Evolutionary conservation across 2,797 vertebrate species (phyloP), one percentile per base, ranked within the genome.

Genomic region (Schizothorax lantsangensis): DNA sequence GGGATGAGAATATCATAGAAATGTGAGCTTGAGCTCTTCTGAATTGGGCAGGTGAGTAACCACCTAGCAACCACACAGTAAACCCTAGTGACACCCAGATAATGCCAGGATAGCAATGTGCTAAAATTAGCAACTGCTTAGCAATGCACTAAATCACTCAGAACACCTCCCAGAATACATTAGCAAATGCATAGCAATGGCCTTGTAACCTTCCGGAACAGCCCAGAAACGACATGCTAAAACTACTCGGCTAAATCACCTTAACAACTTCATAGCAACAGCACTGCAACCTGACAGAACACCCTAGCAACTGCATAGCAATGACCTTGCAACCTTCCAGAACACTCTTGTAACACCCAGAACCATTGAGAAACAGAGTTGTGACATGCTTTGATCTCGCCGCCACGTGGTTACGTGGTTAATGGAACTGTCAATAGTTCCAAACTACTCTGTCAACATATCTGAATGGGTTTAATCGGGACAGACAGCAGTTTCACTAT

Each of bases 81-180:
- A 40, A 40, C 68, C 5, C 5, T 40, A 21, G 36, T 21, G 23
- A 40, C 36, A 33, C 26, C 17, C 17, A 6, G 17, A 21, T 19
- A 36, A 75, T 21, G n/a, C 19, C 59, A 64, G n/a, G 59, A 62
- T 62, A 62, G n/a, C n/a, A 26, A 4, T 26, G 59, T 26, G 11
- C 59, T 62, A 62, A 62, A 62, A 62, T 62, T 68, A 68, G 66
- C 7, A 68, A 68, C 33, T 36, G 15, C 30, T 68, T 68, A 68
- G 66, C 66, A 36, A 68, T 68, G 66, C 66, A 68, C 66, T 68
- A 33, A 68, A 68, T 68, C 66, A 68, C 64, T 36, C 64, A 68
- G 64, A 68, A 21, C 33, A 69, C 33, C 33, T 21, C 66, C 17
- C 33, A 69, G 33, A 69, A 38, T 69, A 69, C 17, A 4, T 36